Conservation (phyloP, 2,888 invertebrate genomes). For the Scelioninae gen. 1 region DNA sequence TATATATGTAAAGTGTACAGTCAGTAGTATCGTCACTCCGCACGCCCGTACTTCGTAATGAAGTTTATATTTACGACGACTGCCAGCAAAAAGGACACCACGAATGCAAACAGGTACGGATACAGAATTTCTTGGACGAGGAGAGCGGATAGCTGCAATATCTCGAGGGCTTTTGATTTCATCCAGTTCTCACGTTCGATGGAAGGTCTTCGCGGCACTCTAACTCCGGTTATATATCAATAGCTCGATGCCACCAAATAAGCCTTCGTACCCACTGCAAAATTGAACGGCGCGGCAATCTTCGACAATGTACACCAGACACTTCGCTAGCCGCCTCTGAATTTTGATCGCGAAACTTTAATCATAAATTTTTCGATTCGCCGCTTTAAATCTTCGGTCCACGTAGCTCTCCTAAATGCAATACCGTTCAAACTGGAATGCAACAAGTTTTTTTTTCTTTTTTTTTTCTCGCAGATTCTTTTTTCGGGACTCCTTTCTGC, state of each 20-base stretch:
- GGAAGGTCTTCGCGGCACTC: constrained; percentile 61
- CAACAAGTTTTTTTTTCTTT: constrained; percentile 66
- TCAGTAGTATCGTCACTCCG: constrained; percentile 60
- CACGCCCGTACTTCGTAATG: constrained; percentile 67
- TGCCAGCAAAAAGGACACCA: constrained; percentile 67
- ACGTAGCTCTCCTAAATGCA: constrained; percentile 51
- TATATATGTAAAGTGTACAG: constrained; percentile 68
- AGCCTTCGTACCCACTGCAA: constrained; percentile 62
- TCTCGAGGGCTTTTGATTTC: constrained; percentile 71
- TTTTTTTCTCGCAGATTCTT: constrained; percentile 36
- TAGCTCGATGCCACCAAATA: constrained; percentile 67
- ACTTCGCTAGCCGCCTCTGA: constrained; percentile 56
- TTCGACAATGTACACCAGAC: constrained; percentile 66
- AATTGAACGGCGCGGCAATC: constrained; percentile 61
- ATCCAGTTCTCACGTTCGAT: constrained; percentile 72
- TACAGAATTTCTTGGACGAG: constrained; percentile 68
- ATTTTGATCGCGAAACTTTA: constrained; percentile 67
- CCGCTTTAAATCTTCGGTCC: constrained; percentile 59
- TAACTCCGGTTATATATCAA: constrained; percentile 66
- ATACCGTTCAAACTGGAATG: constrained; percentile 60
- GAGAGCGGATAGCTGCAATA: constrained; percentile 64
- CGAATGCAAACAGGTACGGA: constrained; percentile 70
- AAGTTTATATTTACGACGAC: constrained; percentile 70
- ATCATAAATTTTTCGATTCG: constrained; percentile 66
- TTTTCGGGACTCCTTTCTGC: constrained; percentile 49